Evolutionary conservation across 2,113 vertebrate genomes (phyloP).

Genomic region (Thamnophis sirtalis): DNA sequence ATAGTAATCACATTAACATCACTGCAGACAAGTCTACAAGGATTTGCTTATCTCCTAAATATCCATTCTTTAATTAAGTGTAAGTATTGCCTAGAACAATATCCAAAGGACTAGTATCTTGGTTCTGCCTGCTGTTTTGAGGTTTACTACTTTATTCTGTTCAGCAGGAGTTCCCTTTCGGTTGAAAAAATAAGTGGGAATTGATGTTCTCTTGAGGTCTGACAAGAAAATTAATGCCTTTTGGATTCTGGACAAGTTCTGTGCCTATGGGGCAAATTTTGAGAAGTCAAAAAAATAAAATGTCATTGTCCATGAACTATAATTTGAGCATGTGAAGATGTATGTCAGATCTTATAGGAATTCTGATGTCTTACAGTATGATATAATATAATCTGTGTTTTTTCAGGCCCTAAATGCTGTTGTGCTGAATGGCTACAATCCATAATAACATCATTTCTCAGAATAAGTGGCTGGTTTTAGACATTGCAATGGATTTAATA

Average conservation of each 20-base stretch:
- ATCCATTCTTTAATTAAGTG: not conserved
- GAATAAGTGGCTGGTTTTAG: conserved; percentile 34
- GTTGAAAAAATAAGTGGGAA: conserved; percentile 53
- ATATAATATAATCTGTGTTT: conserved; percentile 23
- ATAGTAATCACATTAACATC: not conserved
- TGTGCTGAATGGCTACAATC: conserved; percentile 24
- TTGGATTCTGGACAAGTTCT: conserved; percentile 41
- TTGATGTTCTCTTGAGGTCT: conserved; percentile 50
- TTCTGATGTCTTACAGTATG: conserved; percentile 29
- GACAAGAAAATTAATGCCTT: conserved; percentile 58
- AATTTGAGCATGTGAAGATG: conserved; percentile 45
- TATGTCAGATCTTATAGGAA: conserved; percentile 13
- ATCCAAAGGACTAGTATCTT: conserved; percentile 32
- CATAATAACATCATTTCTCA: conserved; percentile 28
- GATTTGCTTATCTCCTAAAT: conserved; percentile 21
- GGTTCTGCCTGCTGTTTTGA: conserved; percentile 21
- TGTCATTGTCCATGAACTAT: conserved; percentile 39
- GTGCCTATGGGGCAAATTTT: conserved; percentile 46
- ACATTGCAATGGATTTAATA: conserved; percentile 23
- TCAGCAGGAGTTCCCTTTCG: conserved; percentile 27
- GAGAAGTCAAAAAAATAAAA: conserved; percentile 53
- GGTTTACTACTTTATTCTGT: conserved; percentile 38
- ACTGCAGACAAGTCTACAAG: not conserved
- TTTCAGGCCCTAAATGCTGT: conserved; percentile 44
- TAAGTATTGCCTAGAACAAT: conserved; percentile 8